These are phyloP conservation scores for Drosophila sordidula DNA, from an alignment of 2,888 invertebrate genomes.

Conservation along the genomic window DNA sequence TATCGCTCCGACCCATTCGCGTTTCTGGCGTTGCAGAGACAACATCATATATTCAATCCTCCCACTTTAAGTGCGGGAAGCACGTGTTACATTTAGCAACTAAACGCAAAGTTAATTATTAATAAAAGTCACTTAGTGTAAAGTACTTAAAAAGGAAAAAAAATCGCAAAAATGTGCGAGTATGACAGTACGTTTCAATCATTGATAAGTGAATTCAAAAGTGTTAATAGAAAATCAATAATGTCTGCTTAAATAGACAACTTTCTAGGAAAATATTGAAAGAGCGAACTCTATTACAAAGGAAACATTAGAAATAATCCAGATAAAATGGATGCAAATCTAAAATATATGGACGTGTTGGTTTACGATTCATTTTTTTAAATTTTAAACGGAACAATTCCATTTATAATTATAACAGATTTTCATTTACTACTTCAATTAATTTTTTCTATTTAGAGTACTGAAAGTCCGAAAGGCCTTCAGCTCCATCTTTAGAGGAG, in stretches of 20 bases:
- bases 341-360: too few species aligned
- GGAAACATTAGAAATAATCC: too few species aligned
- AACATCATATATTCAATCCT: constrained; percentile 31
- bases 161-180: constrained; percentile 40
- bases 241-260: background rate
- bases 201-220: constrained; percentile 24
- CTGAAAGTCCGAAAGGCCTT: too few species aligned
- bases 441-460: too few species aligned
- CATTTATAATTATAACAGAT: too few species aligned
- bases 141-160: constrained; percentile 26
- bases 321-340: too few species aligned
- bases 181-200: constrained; percentile 46
- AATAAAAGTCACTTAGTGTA: constrained; percentile 21
- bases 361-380: too few species aligned
- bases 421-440: too few species aligned
- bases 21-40: constrained; percentile 27
- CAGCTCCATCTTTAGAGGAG: too few species aligned
- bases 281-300: background rate
- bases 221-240: constrained; percentile 17
- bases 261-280: constrained; percentile 4
- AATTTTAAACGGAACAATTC: too few species aligned
- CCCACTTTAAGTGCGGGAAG: constrained; percentile 22
- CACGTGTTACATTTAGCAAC: constrained; percentile 41
- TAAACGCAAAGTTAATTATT: constrained; percentile 17
- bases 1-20: constrained; percentile 26